Percentiles rank a stretch among this genome's conserved stretches.
phyloP scores from a whole-genome alignment of 2,888 invertebrate genomes.

The Chrysopilus asiliformis region DNA sequence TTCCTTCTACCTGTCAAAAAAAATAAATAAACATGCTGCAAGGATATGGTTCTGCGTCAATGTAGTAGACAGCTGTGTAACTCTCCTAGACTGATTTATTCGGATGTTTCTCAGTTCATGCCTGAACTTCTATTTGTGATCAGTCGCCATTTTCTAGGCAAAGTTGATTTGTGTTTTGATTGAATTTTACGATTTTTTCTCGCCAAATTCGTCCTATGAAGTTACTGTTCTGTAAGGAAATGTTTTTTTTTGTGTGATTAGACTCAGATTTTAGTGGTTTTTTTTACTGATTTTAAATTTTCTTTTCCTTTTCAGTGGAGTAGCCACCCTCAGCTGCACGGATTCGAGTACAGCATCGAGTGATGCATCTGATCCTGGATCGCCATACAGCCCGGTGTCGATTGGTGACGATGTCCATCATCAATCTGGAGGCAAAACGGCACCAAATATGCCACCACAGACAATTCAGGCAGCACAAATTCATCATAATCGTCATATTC shows the following conservation, averaged over 20 bases:
- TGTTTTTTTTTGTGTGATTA: not conserved
- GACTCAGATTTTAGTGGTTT: not conserved
- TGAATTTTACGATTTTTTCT: too few species aligned
- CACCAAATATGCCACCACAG: conserved; percentile 24
- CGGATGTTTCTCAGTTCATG: too few species aligned
- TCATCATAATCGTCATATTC: conserved; percentile 2
- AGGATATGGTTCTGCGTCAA: too few species aligned
- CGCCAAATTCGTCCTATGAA: too few species aligned
- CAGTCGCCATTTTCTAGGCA: too few species aligned
- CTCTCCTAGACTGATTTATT: too few species aligned
- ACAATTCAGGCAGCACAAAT: conserved; percentile 13
- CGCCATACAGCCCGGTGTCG: conserved; percentile 60
- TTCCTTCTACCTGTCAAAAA: too few species aligned
- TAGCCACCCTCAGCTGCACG: conserved; percentile 64
- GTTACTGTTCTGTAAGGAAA: too few species aligned
- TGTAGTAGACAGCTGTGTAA: too few species aligned
- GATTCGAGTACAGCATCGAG: conserved; percentile 59
- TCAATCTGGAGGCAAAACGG: conserved; percentile 14
- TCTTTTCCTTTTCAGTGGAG: conserved; percentile 55
- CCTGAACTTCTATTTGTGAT: too few species aligned
- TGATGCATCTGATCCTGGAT: conserved; percentile 77
- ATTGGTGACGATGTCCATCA: conserved; percentile 40
- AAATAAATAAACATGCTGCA: too few species aligned
- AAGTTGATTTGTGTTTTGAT: too few species aligned
- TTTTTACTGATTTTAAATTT: conserved; percentile 5